phyloP scores from a whole-genome alignment of 1,140 invertebrate species.

The Trichonephila clavipes region DNA sequence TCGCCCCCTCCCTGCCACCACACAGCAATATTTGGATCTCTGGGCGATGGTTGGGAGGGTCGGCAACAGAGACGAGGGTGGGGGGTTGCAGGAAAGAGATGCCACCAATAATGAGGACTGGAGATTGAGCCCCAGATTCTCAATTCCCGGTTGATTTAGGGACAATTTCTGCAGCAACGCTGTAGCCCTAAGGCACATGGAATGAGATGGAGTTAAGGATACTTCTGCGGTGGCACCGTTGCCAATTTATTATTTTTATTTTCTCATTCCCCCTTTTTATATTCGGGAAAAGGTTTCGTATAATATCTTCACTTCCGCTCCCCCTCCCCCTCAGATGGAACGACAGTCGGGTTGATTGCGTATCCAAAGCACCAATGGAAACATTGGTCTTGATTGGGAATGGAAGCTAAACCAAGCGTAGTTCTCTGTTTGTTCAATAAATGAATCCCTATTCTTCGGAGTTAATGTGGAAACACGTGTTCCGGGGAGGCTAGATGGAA shows the following conservation, averaged over 20 bases:
- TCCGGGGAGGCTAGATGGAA: background rate
- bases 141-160: slow-evolving; percentile 71
- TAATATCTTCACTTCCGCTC: background rate
- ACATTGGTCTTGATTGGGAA: slow-evolving; percentile 13
- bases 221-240: slow-evolving; percentile 18
- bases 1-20: background rate
- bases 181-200: background rate
- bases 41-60: slow-evolving; percentile 11
- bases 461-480: slow-evolving; percentile 12
- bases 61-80: background rate
- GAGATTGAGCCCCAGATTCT: slow-evolving; percentile 64
- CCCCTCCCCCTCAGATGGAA: background rate
- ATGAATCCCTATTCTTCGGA: background rate
- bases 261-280: slow-evolving; percentile 39
- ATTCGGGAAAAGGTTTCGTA: slow-evolving; percentile 14
- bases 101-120: slow-evolving; percentile 65
- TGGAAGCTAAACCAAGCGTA: slow-evolving; percentile 17
- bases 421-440: slow-evolving; percentile 3
- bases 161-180: slow-evolving; percentile 62
- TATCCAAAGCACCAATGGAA: slow-evolving; percentile 16
- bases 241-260: slow-evolving; percentile 57
- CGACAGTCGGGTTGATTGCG: slow-evolving; percentile 2
- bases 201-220: slow-evolving; percentile 45
- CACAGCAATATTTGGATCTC: slow-evolving; percentile 50
- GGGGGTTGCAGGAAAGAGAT: slow-evolving; percentile 25